Conservation (phyloP, 2,113 vertebrate genomes). For the Rutilus rutilus region DNA sequence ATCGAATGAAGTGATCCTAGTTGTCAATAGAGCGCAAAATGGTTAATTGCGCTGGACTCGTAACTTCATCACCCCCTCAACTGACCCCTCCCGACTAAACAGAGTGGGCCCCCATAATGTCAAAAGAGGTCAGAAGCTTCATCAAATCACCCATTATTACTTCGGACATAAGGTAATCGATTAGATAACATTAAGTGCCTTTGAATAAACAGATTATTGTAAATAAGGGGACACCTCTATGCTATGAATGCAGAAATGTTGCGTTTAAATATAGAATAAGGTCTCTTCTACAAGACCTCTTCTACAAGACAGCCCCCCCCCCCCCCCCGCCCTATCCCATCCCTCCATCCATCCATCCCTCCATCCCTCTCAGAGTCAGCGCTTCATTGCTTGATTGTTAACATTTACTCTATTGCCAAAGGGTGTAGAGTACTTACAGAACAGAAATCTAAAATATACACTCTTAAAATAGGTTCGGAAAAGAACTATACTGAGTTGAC, state of each 20-base stretch:
- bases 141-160: conserved; percentile 75
- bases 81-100: conserved; percentile 65
- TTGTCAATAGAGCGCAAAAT: conserved; percentile 78
- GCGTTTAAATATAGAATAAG: not conserved
- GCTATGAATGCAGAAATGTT: not conserved
- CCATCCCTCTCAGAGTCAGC: not conserved
- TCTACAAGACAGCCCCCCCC: not conserved
- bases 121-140: conserved; percentile 75
- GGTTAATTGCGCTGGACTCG: conserved; percentile 76
- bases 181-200: conserved; percentile 76
- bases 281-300: not conserved
- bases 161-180: conserved; percentile 76
- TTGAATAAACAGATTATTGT: conserved; percentile 70
- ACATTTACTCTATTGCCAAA: not conserved
- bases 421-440: not conserved
- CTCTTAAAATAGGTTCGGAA: not conserved
- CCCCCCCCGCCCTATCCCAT: not conserved
- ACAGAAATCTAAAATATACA: not conserved
- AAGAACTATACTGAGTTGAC: not conserved
- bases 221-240: conserved; percentile 33
- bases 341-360: not conserved
- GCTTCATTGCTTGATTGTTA: not conserved
- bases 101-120: conserved; percentile 64
- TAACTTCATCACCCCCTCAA: conserved; percentile 70
- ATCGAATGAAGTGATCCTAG: conserved; percentile 72